Percentiles rank a stretch among this genome's conserved stretches.
Conservation (phyloP, 92 coral and sea anemone species). For the Anthopleura xanthogrammica region DNA sequence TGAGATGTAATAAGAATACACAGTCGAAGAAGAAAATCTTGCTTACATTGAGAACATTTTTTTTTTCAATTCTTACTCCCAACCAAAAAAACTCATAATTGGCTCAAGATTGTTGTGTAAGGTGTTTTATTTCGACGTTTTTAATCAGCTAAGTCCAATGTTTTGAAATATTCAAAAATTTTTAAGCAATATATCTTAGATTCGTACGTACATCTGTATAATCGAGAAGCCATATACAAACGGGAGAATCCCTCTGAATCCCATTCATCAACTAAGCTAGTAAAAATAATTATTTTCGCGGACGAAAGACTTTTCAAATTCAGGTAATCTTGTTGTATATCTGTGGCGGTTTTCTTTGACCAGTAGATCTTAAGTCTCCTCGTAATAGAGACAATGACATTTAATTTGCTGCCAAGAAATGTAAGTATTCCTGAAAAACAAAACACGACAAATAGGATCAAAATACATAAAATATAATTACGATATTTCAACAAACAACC, state of each 20-base stretch:
- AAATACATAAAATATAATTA: neutral
- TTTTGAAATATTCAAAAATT: no score
- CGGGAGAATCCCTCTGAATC: no score
- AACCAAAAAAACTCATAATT: neutral
- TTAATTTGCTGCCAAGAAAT: constrained; percentile 22
- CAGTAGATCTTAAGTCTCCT: neutral
- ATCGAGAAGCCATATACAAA: no score
- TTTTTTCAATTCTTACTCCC: neutral
- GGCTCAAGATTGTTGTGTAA: neutral
- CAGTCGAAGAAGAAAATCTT: no score
- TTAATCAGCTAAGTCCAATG: neutral
- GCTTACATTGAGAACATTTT: neutral
- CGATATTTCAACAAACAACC: neutral
- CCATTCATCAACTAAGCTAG: no score
- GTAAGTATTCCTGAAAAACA: neutral
- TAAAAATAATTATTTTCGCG: constrained; percentile 1
- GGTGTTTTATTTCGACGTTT: neutral
- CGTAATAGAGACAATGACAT: constrained; percentile 28
- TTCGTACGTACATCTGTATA: no score
- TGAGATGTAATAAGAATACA: neutral
- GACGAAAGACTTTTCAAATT: constrained; percentile 13
- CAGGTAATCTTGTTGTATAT: constrained; percentile 22
- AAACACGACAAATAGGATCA: neutral
- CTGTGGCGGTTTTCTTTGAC: constrained; percentile 27
- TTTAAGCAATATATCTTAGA: no score